phyloP scores from a whole-genome alignment of 2,113 vertebrate species.

The Acrocephalus arundinaceus region DNA sequence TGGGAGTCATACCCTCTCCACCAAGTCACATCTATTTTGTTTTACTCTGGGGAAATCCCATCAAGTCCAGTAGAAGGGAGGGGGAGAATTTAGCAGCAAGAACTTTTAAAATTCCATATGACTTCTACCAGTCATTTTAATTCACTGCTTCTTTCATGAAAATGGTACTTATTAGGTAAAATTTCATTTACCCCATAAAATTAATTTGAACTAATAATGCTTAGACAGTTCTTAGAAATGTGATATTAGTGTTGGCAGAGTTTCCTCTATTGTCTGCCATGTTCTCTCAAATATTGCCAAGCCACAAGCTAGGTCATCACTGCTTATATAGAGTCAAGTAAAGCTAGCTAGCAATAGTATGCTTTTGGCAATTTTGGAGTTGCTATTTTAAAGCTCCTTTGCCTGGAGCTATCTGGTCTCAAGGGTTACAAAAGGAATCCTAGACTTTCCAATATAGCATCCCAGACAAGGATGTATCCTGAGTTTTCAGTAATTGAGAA shows the following conservation, averaged over 20 bases:
- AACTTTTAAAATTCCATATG: not conserved
- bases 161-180: not conserved
- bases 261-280: conserved; percentile 32
- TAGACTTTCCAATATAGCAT: conserved; percentile 11
- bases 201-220: not conserved
- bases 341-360: not conserved
- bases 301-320: conserved; percentile 15
- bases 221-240: not conserved
- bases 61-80: not conserved
- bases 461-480: not conserved
- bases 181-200: not conserved
- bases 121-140: not conserved
- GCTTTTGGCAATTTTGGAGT: conserved; percentile 19
- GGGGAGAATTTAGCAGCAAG: not conserved
- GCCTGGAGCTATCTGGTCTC: conserved; percentile 38
- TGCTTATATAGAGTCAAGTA: conserved; percentile 34
- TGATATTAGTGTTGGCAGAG: not conserved
- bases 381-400: conserved; percentile 53
- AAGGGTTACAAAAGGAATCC: conserved; percentile 39
- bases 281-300: conserved; percentile 11
- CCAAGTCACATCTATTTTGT: not conserved
- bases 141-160: not conserved
- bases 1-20: not conserved
- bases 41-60: not conserved
- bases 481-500: conserved; percentile 38